Conservation (phyloP, 2,888 invertebrate genomes). For the Diarsia dahlii region DNA sequence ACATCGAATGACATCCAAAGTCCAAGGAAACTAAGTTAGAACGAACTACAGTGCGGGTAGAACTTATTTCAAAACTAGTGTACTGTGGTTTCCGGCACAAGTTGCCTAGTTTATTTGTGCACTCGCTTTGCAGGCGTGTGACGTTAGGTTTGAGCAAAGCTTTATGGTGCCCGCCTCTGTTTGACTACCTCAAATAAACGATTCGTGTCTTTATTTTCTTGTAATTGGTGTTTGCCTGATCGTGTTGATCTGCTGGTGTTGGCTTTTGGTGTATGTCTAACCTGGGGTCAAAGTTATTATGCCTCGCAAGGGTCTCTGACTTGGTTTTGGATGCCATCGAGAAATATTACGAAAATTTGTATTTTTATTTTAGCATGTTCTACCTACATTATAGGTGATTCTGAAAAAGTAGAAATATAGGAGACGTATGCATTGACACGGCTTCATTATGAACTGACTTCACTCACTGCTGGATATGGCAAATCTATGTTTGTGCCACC, state of each 20-base stretch:
- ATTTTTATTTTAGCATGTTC: too few species aligned
- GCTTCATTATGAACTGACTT: neutral
- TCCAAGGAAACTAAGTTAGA: constrained; percentile 62
- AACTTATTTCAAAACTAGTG: constrained; percentile 67
- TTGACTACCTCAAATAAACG: constrained; percentile 54
- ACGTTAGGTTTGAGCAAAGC: constrained; percentile 64
- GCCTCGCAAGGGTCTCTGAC: too few species aligned
- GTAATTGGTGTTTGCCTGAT: constrained; percentile 45
- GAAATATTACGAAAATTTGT: too few species aligned
- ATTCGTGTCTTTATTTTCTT: constrained; percentile 32
- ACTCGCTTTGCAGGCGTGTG: constrained; percentile 62
- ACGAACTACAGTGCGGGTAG: constrained; percentile 55
- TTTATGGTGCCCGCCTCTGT: constrained; percentile 49
- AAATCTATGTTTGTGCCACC: neutral
- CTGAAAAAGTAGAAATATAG: neutral
- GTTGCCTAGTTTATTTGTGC: constrained; percentile 69
- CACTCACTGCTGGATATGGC: neutral
- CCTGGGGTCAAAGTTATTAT: too few species aligned
- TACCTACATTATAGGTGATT: too few species aligned
- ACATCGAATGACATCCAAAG: constrained; percentile 60
- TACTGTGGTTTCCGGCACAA: constrained; percentile 63
- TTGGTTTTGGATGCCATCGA: too few species aligned
- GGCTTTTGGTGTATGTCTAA: neutral
- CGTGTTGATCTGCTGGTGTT: neutral
- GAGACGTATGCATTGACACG: neutral